phyloP scores from a whole-genome alignment of 2,797 vertebrate species.

The Hapalemur alaotrensis region DNA sequence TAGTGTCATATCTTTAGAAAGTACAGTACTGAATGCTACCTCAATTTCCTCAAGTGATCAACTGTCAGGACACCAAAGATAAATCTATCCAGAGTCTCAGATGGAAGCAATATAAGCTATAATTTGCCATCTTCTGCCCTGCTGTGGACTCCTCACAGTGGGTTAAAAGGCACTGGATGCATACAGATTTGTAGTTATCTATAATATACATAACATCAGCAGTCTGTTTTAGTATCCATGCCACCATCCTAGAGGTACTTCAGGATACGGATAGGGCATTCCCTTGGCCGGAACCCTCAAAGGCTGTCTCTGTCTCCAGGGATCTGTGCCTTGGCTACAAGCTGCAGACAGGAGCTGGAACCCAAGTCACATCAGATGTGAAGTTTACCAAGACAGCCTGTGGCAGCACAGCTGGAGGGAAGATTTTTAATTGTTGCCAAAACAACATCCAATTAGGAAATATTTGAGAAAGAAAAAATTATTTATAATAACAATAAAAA shows the following conservation, averaged over 20 bases:
- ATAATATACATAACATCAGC: neutral
- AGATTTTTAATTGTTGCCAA: conserved; percentile 30
- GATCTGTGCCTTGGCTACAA: neutral
- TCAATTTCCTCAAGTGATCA: neutral
- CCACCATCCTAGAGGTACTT: neutral
- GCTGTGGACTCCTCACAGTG: neutral
- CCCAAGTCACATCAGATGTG: neutral
- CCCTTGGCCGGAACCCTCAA: neutral
- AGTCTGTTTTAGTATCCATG: neutral
- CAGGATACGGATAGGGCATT: neutral
- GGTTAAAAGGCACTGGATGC: neutral
- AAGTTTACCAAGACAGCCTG: neutral
- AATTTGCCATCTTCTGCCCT: neutral
- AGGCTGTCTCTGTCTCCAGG: neutral
- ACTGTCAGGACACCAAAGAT: neutral
- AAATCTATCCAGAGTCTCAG: neutral
- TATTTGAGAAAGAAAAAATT: neutral
- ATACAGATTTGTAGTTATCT: neutral
- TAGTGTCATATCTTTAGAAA: neutral
- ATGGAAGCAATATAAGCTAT: neutral
- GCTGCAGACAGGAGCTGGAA: neutral
- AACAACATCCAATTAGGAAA: conserved; percentile 31
- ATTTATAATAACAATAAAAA: neutral
- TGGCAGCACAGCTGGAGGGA: neutral
- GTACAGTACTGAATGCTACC: neutral